These are phyloP conservation scores for Nyctibius bracteatus DNA, from an alignment of 2,113 vertebrate genomes.

Conservation along the genomic window DNA sequence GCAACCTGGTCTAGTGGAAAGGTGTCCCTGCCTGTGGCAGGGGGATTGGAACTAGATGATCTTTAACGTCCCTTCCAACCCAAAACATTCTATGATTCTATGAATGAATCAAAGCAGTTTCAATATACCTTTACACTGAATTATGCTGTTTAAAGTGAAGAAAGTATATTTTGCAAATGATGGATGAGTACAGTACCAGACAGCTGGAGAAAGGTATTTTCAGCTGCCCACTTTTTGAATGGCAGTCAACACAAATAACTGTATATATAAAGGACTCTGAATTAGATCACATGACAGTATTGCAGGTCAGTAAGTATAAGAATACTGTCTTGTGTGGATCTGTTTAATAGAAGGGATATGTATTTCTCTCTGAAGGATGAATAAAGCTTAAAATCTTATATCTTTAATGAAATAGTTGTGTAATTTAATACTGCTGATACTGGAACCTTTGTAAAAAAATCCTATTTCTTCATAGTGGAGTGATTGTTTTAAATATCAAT, in stretches of 20 bases:
- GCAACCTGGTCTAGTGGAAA: too few species aligned
- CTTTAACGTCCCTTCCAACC: too few species aligned
- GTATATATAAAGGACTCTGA: neutral
- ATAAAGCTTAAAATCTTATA: neutral
- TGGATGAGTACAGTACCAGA: neutral
- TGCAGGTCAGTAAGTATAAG: neutral
- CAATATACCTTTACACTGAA: neutral
- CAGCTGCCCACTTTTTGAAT: neutral
- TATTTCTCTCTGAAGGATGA: neutral
- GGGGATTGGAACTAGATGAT: too few species aligned
- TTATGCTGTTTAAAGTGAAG: neutral
- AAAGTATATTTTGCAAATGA: neutral
- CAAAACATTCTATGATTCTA: too few species aligned
- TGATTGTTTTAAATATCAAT: neutral
- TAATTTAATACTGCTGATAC: neutral
- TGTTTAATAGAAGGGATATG: neutral
- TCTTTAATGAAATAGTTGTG: neutral
- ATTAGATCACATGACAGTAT: neutral
- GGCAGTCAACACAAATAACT: neutral
- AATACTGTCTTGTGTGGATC: neutral
- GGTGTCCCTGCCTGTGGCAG: too few species aligned
- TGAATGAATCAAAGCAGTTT: neutral
- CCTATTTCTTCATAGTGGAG: neutral
- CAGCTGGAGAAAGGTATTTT: neutral
- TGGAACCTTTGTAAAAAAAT: neutral